A percentile compares a stretch with the other conserved stretches of the same genome.
phyloP scores from a whole-genome alignment of 2,113 vertebrate genomes.

The Crotalus horridus region DNA sequence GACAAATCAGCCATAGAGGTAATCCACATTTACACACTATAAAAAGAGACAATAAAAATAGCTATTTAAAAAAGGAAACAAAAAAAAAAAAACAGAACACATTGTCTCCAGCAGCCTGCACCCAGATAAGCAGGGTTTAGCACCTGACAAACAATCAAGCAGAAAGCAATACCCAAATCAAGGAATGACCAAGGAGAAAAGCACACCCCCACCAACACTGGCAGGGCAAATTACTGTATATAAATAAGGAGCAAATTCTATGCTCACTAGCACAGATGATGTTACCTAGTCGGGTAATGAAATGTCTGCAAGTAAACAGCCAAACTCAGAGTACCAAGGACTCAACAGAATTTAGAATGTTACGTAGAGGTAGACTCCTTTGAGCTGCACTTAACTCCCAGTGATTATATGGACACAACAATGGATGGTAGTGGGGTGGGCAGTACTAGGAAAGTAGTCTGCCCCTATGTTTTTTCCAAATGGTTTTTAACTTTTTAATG shows the following conservation, averaged over 20 bases:
- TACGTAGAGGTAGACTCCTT: not conserved
- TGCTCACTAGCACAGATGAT: not conserved
- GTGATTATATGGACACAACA: not conserved
- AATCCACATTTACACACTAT: not conserved
- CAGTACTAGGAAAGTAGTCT: not conserved
- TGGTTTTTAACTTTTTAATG: not conserved
- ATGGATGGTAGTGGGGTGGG: not conserved
- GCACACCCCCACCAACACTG: not conserved
- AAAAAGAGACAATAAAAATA: not conserved
- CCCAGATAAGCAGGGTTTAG: not conserved
- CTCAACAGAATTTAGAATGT: not conserved
- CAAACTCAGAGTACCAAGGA: too few species aligned
- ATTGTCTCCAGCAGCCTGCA: not conserved
- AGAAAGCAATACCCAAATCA: not conserved
- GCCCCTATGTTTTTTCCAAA: not conserved
- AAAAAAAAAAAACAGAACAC: not conserved
- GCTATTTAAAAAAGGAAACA: not conserved
- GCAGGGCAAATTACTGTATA: not conserved
- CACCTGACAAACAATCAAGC: not conserved
- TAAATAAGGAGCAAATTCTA: not conserved
- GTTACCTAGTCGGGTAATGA: not conserved
- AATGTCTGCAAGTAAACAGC: not conserved
- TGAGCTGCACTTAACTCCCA: not conserved
- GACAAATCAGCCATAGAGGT: not conserved
- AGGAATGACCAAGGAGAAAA: not conserved